phyloP scores from a whole-genome alignment of 2,888 invertebrate species.

The Lochmaea crataegi region DNA sequence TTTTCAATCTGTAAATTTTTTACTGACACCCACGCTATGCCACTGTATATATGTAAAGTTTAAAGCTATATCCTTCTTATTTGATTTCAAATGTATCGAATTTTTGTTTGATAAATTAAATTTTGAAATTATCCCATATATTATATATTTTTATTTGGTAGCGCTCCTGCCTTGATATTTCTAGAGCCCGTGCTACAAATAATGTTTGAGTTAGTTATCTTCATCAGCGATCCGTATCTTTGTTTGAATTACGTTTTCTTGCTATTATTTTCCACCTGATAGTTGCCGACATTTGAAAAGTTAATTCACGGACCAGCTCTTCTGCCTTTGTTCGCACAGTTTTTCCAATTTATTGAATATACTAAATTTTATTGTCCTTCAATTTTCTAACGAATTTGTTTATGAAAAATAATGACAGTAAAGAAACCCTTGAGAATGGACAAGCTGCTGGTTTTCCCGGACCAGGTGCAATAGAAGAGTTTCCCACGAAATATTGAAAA shows the following conservation, averaged over 20 bases:
- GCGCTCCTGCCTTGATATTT: background rate
- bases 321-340: background rate
- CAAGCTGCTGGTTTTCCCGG: background rate
- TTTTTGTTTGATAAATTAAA: background rate
- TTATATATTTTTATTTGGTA: background rate
- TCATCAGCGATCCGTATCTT: conserved; percentile 22
- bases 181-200: background rate
- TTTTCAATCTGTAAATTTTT: no score
- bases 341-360: background rate
- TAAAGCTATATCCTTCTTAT: no score
- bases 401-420: background rate
- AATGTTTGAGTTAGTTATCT: conserved; percentile 13
- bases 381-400: background rate
- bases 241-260: conserved; percentile 8
- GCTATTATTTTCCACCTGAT: conserved; percentile 11
- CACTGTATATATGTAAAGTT: no score
- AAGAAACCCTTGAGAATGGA: background rate
- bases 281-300: conserved; percentile 18
- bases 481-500: no score
- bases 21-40: no score
- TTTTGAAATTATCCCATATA: background rate
- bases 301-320: background rate
- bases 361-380: background rate
- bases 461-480: no score
- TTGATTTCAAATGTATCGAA: no score